A percentile compares a stretch with the other conserved stretches of the same genome.
Conservation (phyloP, 2,113 vertebrate species). For the Psilopogon haemacephalus region DNA sequence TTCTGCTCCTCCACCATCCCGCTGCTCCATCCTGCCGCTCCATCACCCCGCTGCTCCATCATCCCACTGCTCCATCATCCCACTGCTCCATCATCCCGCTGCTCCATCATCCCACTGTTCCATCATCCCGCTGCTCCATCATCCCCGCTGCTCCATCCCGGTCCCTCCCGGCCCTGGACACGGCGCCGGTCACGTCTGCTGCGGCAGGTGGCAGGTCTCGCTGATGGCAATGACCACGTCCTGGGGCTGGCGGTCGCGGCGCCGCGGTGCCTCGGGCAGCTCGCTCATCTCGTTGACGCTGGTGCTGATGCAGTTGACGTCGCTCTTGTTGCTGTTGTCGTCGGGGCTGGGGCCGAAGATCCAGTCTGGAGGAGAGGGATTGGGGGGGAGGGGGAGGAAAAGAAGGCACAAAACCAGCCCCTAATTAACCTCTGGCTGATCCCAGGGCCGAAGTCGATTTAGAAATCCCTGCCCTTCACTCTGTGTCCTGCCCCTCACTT, state of each 20-base stretch:
- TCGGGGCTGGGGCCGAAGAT: conserved; percentile 73
- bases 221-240: conserved; percentile 79
- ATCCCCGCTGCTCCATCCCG: not conserved
- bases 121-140: not conserved
- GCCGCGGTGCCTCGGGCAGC: not conserved
- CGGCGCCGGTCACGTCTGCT: conserved; percentile 39
- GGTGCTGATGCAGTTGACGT: conserved; percentile 82
- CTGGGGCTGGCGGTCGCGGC: conserved; percentile 51
- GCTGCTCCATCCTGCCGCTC: not conserved
- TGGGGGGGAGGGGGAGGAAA: too few species aligned
- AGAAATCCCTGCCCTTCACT: not conserved
- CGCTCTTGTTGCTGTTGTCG: conserved; percentile 76
- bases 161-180: not conserved
- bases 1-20: too few species aligned
- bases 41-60: not conserved
- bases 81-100: too few species aligned
- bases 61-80: too few species aligned
- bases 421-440: not conserved
- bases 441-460: not conserved
- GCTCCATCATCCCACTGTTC: too few species aligned
- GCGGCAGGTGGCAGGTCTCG: conserved; percentile 73
- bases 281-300: conserved; percentile 74
- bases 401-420: not conserved
- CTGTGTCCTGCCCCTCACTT: accelerated
- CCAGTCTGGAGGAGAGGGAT: conserved; percentile 85